Conservation (phyloP, 2,888 invertebrate genomes). For the Galeopsomyia nigrocyanea region DNA sequence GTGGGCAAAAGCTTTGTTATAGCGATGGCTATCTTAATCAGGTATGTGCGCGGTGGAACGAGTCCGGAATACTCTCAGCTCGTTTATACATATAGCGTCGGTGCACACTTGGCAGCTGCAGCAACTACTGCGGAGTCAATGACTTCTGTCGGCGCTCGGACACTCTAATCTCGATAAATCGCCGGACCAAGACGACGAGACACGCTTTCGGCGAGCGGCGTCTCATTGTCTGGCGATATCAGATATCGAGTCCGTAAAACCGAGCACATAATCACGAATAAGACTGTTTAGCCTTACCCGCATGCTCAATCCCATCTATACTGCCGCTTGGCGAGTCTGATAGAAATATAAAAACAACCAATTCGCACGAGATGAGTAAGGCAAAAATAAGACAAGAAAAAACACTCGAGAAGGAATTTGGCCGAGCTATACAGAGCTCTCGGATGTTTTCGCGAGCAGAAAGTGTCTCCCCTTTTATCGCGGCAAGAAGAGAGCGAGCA, state of each 20-base stretch:
- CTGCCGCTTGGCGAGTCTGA: not conserved
- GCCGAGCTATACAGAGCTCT: too few relatives aligned
- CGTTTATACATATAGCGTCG: not conserved
- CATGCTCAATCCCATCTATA: conserved; percentile 2
- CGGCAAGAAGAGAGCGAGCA: conserved; percentile 31
- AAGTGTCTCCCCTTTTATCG: not conserved
- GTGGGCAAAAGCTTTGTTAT: not conserved
- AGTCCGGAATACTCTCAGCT: not conserved
- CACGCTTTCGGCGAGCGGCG: conserved; percentile 13
- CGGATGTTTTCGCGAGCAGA: too few relatives aligned
- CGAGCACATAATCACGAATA: conserved; percentile 52
- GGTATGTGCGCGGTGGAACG: conserved; percentile 1
- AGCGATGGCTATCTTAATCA: conserved; percentile 33
- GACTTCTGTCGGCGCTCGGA: not conserved
- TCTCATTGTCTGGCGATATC: conserved; percentile 45
- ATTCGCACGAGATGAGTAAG: too few relatives aligned
- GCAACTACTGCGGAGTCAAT: not conserved
- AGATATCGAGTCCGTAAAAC: conserved; percentile 25
- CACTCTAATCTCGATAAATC: conserved; percentile 37
- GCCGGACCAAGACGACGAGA: conserved; percentile 41
- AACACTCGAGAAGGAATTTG: too few relatives aligned
- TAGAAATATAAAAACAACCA: too few relatives aligned
- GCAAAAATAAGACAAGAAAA: too few relatives aligned
- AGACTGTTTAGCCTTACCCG: conserved; percentile 55
- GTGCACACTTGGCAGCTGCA: not conserved